Evolutionary conservation across 2,888 invertebrate species (phyloP).

Genomic region (Dicyrtomina minuta): DNA sequence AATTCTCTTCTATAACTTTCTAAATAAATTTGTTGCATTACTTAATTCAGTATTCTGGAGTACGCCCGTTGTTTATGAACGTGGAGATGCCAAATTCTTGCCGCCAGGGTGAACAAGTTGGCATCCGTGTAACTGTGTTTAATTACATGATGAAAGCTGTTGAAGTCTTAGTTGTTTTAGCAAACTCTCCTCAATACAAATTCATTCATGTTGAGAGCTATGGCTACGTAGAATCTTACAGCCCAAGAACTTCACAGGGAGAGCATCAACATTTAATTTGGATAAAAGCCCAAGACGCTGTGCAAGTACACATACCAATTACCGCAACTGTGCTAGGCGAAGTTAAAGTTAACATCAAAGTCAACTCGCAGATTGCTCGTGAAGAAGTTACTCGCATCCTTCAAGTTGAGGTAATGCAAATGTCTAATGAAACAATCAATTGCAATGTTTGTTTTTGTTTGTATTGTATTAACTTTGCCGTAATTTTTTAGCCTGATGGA

Average conservation of each 20-base stretch:
- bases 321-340: conserved; percentile 79
- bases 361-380: conserved; percentile 71
- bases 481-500: conserved; percentile 71
- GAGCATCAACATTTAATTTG: conserved; percentile 95
- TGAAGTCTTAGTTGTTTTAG: conserved; percentile 83
- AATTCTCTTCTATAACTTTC: too few relatives aligned
- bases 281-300: conserved; percentile 74
- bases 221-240: conserved; percentile 75
- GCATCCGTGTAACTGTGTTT: conserved; percentile 87
- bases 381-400: conserved; percentile 68
- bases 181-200: conserved; percentile 80
- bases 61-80: conserved; percentile 90
- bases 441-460: not conserved
- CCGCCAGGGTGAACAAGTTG: conserved; percentile 89
- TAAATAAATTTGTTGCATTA: too few relatives aligned
- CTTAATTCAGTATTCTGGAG: conserved; percentile 77
- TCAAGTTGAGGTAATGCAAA: conserved; percentile 63
- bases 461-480: too few relatives aligned
- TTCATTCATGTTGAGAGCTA: conserved; percentile 88
- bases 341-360: conserved; percentile 71
- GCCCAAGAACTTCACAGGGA: conserved; percentile 84
- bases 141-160: conserved; percentile 85
- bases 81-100: conserved; percentile 84
- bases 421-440: not conserved
- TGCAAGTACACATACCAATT: conserved; percentile 84